Evolutionary conservation across 2,113 vertebrate genomes (phyloP).

Genomic region (Neomonachus schauinslandi): DNA sequence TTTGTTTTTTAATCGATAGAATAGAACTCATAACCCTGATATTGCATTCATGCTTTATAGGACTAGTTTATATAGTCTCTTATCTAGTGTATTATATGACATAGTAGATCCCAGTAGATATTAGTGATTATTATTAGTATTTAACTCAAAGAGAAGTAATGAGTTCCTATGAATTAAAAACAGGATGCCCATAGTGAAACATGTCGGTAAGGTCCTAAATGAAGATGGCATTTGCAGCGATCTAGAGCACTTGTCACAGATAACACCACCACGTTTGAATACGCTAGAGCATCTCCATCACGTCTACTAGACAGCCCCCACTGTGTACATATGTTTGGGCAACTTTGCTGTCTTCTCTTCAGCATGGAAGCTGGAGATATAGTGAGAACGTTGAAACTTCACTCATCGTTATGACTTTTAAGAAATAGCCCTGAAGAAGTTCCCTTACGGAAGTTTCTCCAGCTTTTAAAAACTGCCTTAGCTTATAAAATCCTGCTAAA

Average conservation of each 20-base stretch:
- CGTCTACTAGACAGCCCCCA: no score
- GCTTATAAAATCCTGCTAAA: not conserved
- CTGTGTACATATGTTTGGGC: no score
- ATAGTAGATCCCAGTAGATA: not conserved
- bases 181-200: not conserved
- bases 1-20: not conserved
- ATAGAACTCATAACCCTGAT: not conserved
- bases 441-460: not conserved
- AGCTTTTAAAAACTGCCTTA: not conserved
- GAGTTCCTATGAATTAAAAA: not conserved
- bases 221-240: not conserved
- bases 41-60: not conserved
- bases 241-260: not conserved
- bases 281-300: not conserved
- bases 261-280: not conserved
- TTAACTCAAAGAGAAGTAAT: not conserved
- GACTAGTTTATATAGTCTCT: not conserved
- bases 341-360: not conserved
- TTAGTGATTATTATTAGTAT: not conserved
- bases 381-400: not conserved
- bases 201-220: not conserved
- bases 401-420: not conserved
- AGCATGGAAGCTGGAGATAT: not conserved
- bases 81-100: not conserved
- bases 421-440: not conserved